Conservation (phyloP, 2,113 vertebrate genomes). For the Hiodon tergisus region DNA sequence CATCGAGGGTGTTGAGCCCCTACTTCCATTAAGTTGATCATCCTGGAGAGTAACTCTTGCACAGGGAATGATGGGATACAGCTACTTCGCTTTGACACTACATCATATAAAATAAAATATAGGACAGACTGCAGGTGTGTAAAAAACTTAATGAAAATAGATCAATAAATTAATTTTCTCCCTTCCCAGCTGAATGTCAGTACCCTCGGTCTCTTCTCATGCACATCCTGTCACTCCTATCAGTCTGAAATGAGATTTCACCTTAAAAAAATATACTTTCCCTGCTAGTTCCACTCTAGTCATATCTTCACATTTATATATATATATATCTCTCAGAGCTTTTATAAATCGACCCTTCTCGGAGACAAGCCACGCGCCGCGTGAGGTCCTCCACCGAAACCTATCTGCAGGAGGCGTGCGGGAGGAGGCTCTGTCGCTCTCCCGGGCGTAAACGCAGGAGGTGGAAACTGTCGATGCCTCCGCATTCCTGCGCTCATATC, state of each 20-base stretch:
- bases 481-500: constrained; percentile 3
- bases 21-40: constrained; percentile 36
- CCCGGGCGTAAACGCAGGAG: constrained; percentile 8
- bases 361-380: background rate
- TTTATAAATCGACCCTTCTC: constrained; percentile 31
- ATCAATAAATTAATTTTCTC: constrained; percentile 36
- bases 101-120: constrained; percentile 28
- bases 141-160: constrained; percentile 36
- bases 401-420: constrained; percentile 27
- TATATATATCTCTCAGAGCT: constrained; percentile 21
- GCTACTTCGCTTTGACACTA: background rate
- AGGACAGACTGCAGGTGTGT: constrained; percentile 11
- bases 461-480: constrained; percentile 23
- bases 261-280: constrained; percentile 16
- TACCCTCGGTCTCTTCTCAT: constrained; percentile 5
- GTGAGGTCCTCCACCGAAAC: constrained; percentile 7
- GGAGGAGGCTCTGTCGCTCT: constrained; percentile 25
- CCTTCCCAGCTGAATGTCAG: constrained; percentile 16
- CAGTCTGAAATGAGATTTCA: constrained; percentile 28
- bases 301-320: constrained; percentile 21
- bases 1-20: constrained; percentile 24
- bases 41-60: background rate
- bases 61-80: background rate
- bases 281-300: constrained; percentile 23
- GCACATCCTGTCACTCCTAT: constrained; percentile 15